phyloP scores from a whole-genome alignment of 2,797 vertebrate genomes.

The Myotis myotis region DNA sequence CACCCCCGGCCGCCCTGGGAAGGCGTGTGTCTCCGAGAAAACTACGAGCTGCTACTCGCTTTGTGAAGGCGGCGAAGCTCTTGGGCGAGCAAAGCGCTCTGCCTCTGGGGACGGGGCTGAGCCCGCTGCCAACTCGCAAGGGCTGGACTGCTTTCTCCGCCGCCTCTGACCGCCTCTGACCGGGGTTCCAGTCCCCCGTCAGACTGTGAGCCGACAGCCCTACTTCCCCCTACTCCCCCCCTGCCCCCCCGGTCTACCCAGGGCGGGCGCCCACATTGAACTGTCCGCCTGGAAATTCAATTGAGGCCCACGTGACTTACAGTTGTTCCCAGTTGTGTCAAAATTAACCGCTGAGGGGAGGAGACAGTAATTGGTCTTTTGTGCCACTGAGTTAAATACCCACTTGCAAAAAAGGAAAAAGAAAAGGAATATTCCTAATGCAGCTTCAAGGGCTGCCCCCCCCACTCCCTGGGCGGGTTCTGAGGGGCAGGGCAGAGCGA shows the following conservation, averaged over 20 bases:
- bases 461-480: neutral
- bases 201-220: rapidly evolving
- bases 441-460: neutral
- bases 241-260: neutral
- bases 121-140: constrained; percentile 60
- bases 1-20: rapidly evolving
- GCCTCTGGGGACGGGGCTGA: neutral
- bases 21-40: neutral
- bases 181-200: neutral
- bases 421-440: neutral
- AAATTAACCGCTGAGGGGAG: neutral
- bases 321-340: neutral
- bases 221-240: constrained; percentile 27
- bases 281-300: constrained; percentile 10
- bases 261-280: constrained; percentile 19
- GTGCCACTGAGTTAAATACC: neutral
- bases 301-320: neutral
- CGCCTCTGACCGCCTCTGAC: neutral
- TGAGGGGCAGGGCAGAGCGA: neutral
- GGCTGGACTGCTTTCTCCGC: neutral
- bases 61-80: constrained; percentile 2
- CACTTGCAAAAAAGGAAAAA: neutral
- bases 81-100: constrained; percentile 46
- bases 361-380: neutral
- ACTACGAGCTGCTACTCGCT: neutral